Percentiles rank a stretch among this genome's conserved stretches.
Evolutionary conservation across 2,113 vertebrate genomes (phyloP).

Genomic region (Haemorhous mexicanus): DNA sequence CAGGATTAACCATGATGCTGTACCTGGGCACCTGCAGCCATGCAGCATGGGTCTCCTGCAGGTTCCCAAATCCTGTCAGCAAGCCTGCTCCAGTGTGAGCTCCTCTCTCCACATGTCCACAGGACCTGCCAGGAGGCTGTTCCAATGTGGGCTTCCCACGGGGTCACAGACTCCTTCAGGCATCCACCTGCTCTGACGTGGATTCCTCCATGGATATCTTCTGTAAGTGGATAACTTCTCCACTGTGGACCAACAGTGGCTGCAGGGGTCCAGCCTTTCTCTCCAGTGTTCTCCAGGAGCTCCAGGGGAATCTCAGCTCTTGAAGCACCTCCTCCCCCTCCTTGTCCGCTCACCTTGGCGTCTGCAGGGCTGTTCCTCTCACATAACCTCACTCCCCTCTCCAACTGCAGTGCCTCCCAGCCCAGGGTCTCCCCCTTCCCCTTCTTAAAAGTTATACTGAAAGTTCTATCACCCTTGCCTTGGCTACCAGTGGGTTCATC

Average conservation of each 20-base stretch:
- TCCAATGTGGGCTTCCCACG: neutral
- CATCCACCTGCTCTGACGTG: neutral
- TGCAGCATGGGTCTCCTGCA: too few species aligned
- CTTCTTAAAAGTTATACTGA: neutral
- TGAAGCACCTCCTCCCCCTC: neutral
- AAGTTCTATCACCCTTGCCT: neutral
- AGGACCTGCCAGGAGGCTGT: neutral
- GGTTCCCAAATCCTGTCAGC: neutral
- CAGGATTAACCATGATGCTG: fast-evolving
- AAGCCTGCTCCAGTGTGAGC: neutral
- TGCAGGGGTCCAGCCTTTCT: neutral
- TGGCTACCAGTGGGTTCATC: neutral
- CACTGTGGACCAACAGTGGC: neutral
- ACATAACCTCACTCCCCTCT: neutral
- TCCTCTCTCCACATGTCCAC: neutral
- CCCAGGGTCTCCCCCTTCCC: neutral
- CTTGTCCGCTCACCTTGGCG: neutral
- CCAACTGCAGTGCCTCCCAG: neutral
- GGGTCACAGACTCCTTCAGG: neutral
- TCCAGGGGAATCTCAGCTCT: neutral
- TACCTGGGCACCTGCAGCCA: neutral
- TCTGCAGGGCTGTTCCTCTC: neutral
- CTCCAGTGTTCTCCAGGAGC: neutral
- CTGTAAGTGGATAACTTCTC: neutral
- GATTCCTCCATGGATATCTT: neutral